Conservation (phyloP, 2,797 vertebrate species). For the Parambassis ranga region DNA sequence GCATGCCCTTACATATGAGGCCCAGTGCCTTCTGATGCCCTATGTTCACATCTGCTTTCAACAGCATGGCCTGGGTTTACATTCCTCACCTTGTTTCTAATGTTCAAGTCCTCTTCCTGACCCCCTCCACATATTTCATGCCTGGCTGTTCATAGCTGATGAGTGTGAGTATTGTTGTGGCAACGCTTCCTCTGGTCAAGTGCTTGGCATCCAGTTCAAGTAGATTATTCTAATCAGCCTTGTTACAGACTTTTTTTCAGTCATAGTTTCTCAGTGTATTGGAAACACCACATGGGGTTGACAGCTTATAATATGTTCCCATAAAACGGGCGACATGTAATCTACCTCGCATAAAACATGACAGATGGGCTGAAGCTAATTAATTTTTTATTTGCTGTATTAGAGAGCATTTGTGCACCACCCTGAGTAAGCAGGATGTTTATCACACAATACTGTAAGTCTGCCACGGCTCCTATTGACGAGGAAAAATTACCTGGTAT, state of each 20-base stretch:
- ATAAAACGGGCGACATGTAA: constrained; percentile 24
- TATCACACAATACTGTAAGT: background rate
- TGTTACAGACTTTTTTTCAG: constrained; percentile 45
- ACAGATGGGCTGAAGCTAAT: constrained; percentile 43
- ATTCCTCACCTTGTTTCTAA: constrained; percentile 68
- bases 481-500: too few relatives aligned
- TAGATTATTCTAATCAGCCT: constrained; percentile 61
- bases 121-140: constrained; percentile 63
- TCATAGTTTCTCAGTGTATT: constrained; percentile 18
- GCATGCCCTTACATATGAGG: background rate
- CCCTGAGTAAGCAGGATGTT: constrained; percentile 20
- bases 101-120: constrained; percentile 55
- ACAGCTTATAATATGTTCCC: constrained; percentile 29
- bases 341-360: constrained; percentile 16
- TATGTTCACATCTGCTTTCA: constrained; percentile 41
- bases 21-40: constrained; percentile 8
- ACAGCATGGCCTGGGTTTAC: constrained; percentile 47
- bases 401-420: constrained; percentile 28
- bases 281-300: constrained; percentile 22
- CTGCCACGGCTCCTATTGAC: too few relatives aligned
- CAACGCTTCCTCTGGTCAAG: constrained; percentile 64
- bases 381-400: constrained; percentile 38
- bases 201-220: constrained; percentile 42
- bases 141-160: constrained; percentile 60
- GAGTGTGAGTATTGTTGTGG: constrained; percentile 65